phyloP scores from a whole-genome alignment of 2,113 vertebrate genomes.

The cattle (Bos taurus) region DNA sequence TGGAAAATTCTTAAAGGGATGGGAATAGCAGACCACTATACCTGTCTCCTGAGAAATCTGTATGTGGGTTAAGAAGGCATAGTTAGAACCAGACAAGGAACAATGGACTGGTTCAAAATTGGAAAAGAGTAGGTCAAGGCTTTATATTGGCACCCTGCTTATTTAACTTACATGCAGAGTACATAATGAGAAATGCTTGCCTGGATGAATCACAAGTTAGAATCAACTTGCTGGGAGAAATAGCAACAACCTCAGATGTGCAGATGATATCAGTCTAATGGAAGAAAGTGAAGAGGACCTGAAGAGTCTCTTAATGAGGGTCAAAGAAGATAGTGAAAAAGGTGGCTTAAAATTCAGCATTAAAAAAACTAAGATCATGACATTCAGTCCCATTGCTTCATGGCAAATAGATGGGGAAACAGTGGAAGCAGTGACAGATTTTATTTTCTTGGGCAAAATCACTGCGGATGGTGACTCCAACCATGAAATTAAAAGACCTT shows the following conservation, averaged over 20 bases:
- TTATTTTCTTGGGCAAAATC: not conserved
- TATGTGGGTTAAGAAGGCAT: not conserved
- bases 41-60: not conserved
- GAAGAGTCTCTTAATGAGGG: not conserved
- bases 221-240: not conserved
- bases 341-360: not conserved
- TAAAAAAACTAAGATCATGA: not conserved
- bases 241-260: not conserved
- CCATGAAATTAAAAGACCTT: not conserved
- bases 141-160: not conserved
- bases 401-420: not conserved
- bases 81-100: not conserved
- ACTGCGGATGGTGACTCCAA: not conserved
- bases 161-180: not conserved
- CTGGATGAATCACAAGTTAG: not conserved
- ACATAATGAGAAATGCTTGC: not conserved
- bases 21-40: not conserved
- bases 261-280: not conserved
- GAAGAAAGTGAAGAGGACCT: not conserved
- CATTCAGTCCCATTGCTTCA: not conserved
- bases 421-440: not conserved
- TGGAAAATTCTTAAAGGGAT: not conserved
- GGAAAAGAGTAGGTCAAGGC: not conserved
- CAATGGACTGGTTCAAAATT: not conserved
- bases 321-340: not conserved